Evolutionary conservation across 2,888 invertebrate genomes (phyloP).

Genomic region (Mesoligia furuncula): DNA sequence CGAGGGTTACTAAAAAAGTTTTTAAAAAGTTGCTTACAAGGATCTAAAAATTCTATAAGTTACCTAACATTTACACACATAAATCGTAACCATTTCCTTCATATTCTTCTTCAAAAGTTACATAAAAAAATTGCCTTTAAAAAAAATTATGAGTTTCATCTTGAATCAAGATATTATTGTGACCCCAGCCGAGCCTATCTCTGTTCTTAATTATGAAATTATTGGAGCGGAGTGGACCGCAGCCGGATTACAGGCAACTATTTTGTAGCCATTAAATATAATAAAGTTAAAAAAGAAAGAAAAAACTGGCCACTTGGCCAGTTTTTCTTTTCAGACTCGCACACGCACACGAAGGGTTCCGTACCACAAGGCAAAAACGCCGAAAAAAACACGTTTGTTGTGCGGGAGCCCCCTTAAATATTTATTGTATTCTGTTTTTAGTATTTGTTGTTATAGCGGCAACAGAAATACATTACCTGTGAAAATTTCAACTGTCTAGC

Average conservation of each 20-base stretch:
- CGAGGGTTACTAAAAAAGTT: neutral
- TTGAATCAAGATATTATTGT: slow-evolving; percentile 24
- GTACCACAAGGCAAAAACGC: too few species aligned
- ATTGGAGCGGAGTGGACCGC: slow-evolving; percentile 61
- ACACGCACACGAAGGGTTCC: too few species aligned
- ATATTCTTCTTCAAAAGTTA: neutral
- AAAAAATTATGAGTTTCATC: slow-evolving; percentile 23
- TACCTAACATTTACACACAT: neutral
- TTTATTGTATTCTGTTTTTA: too few species aligned
- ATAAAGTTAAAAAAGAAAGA: slow-evolving; percentile 48
- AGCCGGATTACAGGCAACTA: slow-evolving; percentile 34
- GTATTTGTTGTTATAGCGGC: too few species aligned
- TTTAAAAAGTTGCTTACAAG: neutral
- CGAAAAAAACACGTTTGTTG: too few species aligned
- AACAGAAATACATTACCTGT: too few species aligned
- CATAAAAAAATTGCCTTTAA: neutral
- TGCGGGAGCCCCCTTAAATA: too few species aligned
- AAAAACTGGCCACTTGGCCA: slow-evolving; percentile 28
- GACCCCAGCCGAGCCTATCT: slow-evolving; percentile 58
- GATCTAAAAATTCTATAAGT: neutral
- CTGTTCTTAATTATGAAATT: slow-evolving; percentile 56
- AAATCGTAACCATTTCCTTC: neutral
- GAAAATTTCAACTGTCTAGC: too few species aligned
- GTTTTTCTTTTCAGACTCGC: too few species aligned
- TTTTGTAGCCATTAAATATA: slow-evolving; percentile 60